phyloP scores from a whole-genome alignment of 2,888 invertebrate species.

The Tenthredo amoena region DNA sequence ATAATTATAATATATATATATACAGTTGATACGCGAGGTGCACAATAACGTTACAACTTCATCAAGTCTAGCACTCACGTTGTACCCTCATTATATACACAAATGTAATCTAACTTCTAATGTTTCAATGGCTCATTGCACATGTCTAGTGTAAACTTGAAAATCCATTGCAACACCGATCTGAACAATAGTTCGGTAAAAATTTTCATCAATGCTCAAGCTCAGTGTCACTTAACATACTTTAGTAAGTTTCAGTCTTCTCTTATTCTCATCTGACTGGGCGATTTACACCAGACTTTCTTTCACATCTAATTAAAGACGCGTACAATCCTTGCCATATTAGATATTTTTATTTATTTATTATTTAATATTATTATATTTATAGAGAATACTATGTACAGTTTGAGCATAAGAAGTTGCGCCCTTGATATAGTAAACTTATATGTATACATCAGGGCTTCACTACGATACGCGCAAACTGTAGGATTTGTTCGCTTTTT shows the following conservation, averaged over 20 bases:
- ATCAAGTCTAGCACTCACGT: constrained; percentile 38
- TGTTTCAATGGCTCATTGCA: constrained; percentile 47
- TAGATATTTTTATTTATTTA: constrained; percentile 13
- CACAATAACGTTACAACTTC: constrained; percentile 51
- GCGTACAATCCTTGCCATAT: constrained; percentile 44
- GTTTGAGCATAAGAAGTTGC: constrained; percentile 48
- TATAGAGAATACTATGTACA: constrained; percentile 51
- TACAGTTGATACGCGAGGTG: constrained; percentile 64
- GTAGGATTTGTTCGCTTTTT: constrained; percentile 41
- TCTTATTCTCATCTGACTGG: constrained; percentile 42
- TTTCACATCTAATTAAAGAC: background rate
- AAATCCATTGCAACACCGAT: constrained; percentile 32
- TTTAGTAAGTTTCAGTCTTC: constrained; percentile 45
- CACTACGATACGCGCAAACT: constrained; percentile 39
- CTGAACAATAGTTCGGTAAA: background rate
- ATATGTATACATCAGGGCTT: constrained; percentile 8
- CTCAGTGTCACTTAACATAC: constrained; percentile 35
- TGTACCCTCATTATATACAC: constrained; percentile 46
- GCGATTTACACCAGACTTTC: constrained; percentile 42
- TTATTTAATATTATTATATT: constrained; percentile 26
- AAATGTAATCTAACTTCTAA: constrained; percentile 15
- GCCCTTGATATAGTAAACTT: constrained; percentile 16
- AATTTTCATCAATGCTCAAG: constrained; percentile 10
- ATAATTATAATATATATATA: constrained; percentile 63
- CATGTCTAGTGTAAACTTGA: constrained; percentile 48